Conservation (phyloP, 2,797 vertebrate species). For the Tokudaia tokunoshimensis region DNA sequence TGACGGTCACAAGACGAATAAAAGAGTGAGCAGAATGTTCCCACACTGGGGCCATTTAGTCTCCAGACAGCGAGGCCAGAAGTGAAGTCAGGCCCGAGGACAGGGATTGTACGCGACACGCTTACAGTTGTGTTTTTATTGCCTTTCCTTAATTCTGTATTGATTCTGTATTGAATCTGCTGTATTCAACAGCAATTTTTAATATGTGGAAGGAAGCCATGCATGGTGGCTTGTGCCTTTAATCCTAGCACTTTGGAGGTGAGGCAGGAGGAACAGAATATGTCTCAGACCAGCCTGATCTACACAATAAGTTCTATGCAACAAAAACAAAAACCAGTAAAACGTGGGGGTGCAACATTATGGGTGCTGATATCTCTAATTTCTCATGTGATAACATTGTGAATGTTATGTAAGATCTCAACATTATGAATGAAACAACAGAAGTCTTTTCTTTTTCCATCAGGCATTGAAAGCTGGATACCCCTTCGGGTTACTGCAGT, state of each 20-base stretch:
- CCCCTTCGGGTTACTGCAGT: neutral
- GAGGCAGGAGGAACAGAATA: neutral
- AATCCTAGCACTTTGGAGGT: neutral
- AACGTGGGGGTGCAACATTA: neutral
- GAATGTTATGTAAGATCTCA: neutral
- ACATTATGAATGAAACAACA: neutral
- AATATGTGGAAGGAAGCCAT: neutral
- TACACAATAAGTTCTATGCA: neutral
- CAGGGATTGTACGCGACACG: accelerated
- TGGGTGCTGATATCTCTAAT: neutral
- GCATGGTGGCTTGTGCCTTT: neutral
- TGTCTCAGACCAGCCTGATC: neutral
- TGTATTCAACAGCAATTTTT: neutral
- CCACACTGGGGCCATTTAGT: neutral
- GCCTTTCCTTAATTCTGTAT: neutral
- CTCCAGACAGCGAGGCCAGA: neutral
- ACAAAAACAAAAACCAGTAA: neutral
- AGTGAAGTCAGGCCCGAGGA: neutral
- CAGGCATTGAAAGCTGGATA: neutral
- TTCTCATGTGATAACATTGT: neutral
- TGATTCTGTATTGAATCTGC: too few relatives aligned
- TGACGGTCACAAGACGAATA: neutral
- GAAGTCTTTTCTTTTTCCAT: neutral
- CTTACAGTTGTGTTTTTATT: neutral
- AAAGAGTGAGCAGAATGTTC: neutral